Percentiles rank a stretch among this genome's conserved stretches.
Evolutionary conservation across 1,140 invertebrate genomes (phyloP).

Genomic region (Zaprionus ornatus): DNA sequence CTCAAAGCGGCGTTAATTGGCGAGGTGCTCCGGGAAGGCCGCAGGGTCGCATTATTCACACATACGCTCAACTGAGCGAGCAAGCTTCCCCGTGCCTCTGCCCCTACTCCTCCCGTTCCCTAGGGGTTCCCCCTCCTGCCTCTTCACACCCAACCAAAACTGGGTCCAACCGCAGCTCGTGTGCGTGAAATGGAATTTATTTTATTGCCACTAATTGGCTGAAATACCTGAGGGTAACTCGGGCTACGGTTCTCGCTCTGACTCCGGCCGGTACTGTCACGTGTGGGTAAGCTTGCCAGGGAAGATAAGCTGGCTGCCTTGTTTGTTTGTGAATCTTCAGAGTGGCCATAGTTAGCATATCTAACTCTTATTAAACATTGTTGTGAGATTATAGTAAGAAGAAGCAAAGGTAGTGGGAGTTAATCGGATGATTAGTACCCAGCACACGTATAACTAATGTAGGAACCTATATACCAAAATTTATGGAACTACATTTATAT

Average conservation of each 20-base stretch:
- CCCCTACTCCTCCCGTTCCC: constrained; percentile 33
- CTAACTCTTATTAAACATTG: background rate
- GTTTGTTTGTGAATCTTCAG: constrained; percentile 19
- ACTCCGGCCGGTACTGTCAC: background rate
- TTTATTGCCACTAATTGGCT: constrained; percentile 83
- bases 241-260: constrained; percentile 12
- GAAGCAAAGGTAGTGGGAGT: background rate
- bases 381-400: background rate
- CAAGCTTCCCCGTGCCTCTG: background rate
- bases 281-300: constrained; percentile 5
- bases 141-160: constrained; percentile 8
- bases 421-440: too few species aligned
- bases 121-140: constrained; percentile 2
- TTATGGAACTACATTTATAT: too few species aligned
- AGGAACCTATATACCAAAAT: too few species aligned
- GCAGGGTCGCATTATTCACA: constrained; percentile 75
- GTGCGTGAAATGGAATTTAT: constrained; percentile 82
- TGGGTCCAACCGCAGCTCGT: constrained; percentile 44
- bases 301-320: background rate
- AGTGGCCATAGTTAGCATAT: constrained; percentile 15
- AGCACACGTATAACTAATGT: too few species aligned
- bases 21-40: constrained; percentile 48
- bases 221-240: constrained; percentile 71
- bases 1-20: constrained; percentile 78
- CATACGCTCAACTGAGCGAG: constrained; percentile 71